Evolutionary conservation across 2,797 vertebrate species (phyloP).

Genomic region (Glossophaga mutica): DNA sequence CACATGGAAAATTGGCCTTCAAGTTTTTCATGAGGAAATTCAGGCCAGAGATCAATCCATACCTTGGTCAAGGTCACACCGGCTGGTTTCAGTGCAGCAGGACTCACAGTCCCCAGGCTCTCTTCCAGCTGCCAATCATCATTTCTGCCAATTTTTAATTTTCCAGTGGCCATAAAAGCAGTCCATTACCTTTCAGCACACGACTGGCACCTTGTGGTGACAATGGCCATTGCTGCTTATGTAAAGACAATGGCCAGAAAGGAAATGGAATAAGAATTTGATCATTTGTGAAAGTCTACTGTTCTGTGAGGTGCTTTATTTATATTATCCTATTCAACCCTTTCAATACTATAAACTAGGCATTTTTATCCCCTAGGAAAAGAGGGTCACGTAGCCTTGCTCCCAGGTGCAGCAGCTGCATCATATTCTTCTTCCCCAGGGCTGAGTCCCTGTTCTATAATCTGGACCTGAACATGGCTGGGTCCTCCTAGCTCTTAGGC

Average conservation of each 20-base stretch:
- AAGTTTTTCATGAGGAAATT: slow-evolving; percentile 15
- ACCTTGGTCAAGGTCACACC: slow-evolving; percentile 34
- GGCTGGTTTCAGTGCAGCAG: slow-evolving; percentile 9
- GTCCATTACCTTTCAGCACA: slow-evolving; percentile 3
- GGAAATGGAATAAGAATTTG: background rate
- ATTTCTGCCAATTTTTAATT: background rate
- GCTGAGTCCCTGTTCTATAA: background rate
- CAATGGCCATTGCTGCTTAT: background rate
- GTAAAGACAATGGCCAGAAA: background rate
- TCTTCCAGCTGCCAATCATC: background rate
- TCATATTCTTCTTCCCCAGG: no score
- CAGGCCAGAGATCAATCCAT: slow-evolving; percentile 6
- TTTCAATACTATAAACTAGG: background rate
- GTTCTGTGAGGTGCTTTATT: background rate
- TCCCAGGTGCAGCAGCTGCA: background rate
- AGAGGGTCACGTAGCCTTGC: background rate
- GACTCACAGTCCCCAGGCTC: background rate
- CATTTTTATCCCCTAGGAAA: background rate
- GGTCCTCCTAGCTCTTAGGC: background rate
- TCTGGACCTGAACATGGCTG: background rate
- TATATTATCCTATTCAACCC: background rate
- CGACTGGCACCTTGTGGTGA: slow-evolving; percentile 51
- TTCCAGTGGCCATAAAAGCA: background rate
- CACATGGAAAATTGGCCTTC: background rate
- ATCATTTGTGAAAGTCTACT: background rate